Evolutionary conservation across 2,888 invertebrate species (phyloP).

Genomic region (Napeogenes sylphis): DNA sequence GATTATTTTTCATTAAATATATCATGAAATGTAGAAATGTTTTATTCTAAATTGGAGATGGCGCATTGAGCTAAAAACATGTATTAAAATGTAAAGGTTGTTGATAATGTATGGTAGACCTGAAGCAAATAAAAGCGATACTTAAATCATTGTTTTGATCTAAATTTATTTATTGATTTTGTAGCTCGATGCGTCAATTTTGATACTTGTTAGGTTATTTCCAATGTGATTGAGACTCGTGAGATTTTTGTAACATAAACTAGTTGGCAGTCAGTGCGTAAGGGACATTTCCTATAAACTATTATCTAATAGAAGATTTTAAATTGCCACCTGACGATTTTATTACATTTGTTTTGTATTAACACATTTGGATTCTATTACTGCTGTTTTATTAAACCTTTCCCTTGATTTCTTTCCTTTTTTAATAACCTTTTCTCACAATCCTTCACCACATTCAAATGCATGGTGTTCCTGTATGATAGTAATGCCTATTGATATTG

Average conservation of each 20-base stretch:
- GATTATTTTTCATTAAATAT: constrained; percentile 23
- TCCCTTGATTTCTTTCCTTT: constrained; percentile 4
- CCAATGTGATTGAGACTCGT: constrained; percentile 9
- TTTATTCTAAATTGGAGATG: constrained; percentile 38
- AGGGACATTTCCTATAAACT: constrained; percentile 46
- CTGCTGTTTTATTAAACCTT: constrained; percentile 40
- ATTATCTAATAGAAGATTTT: constrained; percentile 67
- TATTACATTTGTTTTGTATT: constrained; percentile 75
- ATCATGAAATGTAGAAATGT: constrained; percentile 35
- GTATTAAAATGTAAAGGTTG: not conserved
- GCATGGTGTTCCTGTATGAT: no score
- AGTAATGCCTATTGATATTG: no score
- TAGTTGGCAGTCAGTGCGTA: constrained; percentile 25
- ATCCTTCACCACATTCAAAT: no score
- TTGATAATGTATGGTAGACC: not conserved
- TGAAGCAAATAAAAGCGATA: not conserved
- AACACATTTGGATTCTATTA: constrained; percentile 74
- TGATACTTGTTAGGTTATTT: constrained; percentile 20
- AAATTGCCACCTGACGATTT: constrained; percentile 73
- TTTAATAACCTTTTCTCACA: no score
- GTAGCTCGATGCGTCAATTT: constrained; percentile 19
- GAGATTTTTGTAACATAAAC: constrained; percentile 19
- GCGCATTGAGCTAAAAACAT: constrained; percentile 28
- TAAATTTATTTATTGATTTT: constrained; percentile 10
- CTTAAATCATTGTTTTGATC: not conserved